Evolutionary conservation across 2,888 invertebrate genomes (phyloP).

Genomic region (Listrodromus nycthemerus): DNA sequence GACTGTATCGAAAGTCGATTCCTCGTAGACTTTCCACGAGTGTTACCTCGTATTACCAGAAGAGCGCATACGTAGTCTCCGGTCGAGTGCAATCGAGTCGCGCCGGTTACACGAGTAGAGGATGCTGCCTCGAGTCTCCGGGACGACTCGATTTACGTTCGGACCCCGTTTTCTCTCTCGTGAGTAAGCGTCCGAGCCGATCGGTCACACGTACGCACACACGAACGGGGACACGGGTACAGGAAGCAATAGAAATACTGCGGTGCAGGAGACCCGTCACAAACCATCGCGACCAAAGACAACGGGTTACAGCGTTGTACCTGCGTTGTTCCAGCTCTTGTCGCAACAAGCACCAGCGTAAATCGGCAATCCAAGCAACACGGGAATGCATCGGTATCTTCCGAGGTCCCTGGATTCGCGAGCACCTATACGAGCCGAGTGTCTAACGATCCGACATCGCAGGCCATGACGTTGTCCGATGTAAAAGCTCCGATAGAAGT

Average conservation of each 20-base stretch:
- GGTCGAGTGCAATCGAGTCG: slow-evolving; percentile 58
- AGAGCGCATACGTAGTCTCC: slow-evolving; percentile 55
- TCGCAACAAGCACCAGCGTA: slow-evolving; percentile 68
- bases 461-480: background rate
- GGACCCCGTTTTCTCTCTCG: slow-evolving; percentile 33
- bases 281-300: slow-evolving; percentile 49
- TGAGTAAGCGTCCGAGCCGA: slow-evolving; percentile 48
- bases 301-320: slow-evolving; percentile 56
- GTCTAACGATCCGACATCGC: slow-evolving; percentile 24
- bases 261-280: slow-evolving; percentile 53
- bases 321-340: slow-evolving; percentile 53
- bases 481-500: background rate
- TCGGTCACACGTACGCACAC: slow-evolving; percentile 35
- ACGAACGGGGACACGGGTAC: slow-evolving; percentile 19
- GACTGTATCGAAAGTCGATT: slow-evolving; percentile 28
- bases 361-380: slow-evolving; percentile 72
- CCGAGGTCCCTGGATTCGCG: slow-evolving; percentile 40
- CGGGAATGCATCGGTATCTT: slow-evolving; percentile 50
- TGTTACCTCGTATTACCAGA: slow-evolving; percentile 64
- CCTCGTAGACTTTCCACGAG: slow-evolving; percentile 52
- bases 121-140: slow-evolving; percentile 56
- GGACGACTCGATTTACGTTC: slow-evolving; percentile 61
- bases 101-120: slow-evolving; percentile 58
- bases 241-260: slow-evolving; percentile 57
- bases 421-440: slow-evolving; percentile 8